These are phyloP conservation scores for Cossypha heuglini DNA, from an alignment of 2,797 vertebrate genomes.

Conservation along the genomic window DNA sequence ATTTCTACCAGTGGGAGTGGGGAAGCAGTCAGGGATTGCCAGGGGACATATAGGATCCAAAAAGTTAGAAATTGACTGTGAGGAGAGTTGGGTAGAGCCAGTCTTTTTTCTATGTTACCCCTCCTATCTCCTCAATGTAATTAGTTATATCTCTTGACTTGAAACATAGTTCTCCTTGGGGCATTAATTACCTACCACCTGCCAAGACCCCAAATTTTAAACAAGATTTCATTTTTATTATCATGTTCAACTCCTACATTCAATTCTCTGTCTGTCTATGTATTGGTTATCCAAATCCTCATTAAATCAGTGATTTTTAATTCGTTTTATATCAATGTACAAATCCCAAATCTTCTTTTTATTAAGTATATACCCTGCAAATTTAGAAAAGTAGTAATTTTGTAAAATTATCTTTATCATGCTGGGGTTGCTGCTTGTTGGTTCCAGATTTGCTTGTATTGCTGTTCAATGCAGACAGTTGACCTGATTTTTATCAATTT, in stretches of 20 bases:
- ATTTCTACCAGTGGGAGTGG: not conserved
- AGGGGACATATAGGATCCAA: not conserved
- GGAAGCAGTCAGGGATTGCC: not conserved
- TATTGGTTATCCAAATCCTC: not conserved
- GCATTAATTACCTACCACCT: not conserved
- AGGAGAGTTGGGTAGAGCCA: not conserved
- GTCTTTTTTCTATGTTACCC: rapidly evolving
- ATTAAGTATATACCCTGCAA: not conserved
- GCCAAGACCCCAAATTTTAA: not conserved
- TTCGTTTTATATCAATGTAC: not conserved
- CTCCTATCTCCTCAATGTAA: not conserved
- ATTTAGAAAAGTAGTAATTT: not conserved
- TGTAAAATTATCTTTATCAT: not conserved
- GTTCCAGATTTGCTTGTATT: not conserved
- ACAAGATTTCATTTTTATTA: not conserved
- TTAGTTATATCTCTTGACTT: not conserved
- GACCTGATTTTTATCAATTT: not conserved
- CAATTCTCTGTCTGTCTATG: not conserved
- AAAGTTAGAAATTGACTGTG: not conserved
- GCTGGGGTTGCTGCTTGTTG: not conserved
- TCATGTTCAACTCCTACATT: not conserved
- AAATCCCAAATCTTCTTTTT: not conserved
- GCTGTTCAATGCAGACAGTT: not conserved
- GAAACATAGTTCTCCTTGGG: not conserved
- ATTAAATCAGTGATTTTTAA: not conserved